phyloP scores from a whole-genome alignment of 92 coral and sea anemone species.

The Siderastrea radians region DNA sequence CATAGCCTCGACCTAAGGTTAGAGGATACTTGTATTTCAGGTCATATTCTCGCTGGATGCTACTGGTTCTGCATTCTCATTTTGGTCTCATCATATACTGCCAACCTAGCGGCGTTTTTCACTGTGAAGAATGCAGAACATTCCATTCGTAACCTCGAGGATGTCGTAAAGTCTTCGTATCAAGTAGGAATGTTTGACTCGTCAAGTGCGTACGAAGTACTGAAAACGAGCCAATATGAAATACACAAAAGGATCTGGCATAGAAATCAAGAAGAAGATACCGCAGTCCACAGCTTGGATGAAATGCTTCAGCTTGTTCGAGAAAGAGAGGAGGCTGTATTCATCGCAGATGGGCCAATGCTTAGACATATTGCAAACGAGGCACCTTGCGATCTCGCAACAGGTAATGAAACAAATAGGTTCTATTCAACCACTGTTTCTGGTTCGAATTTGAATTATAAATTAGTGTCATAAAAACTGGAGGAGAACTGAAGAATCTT shows the following conservation, averaged over 20 bases:
- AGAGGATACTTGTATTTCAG: neutral
- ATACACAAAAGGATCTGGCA: slow-evolving; percentile 48
- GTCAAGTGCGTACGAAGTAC: slow-evolving; percentile 18
- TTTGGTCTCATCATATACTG: slow-evolving; percentile 75
- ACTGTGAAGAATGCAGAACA: slow-evolving; percentile 57
- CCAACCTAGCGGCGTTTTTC: slow-evolving; percentile 75
- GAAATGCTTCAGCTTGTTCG: slow-evolving; percentile 22
- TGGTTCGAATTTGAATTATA: too few species aligned
- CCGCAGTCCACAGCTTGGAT: neutral
- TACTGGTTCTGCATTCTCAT: slow-evolving; percentile 76
- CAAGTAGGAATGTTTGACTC: slow-evolving; percentile 32
- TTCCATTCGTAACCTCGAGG: slow-evolving; percentile 51
- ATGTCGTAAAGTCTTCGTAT: slow-evolving; percentile 40
- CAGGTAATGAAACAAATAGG: slow-evolving; percentile 17
- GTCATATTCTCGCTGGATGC: slow-evolving; percentile 68
- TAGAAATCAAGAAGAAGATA: neutral
- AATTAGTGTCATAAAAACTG: too few species aligned
- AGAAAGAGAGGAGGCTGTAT: slow-evolving; percentile 40
- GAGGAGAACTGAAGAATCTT: too few species aligned
- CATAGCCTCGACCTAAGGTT: too few species aligned
- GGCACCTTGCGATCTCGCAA: slow-evolving; percentile 71
- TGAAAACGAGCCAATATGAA: slow-evolving; percentile 41
- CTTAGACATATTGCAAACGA: slow-evolving; percentile 50
- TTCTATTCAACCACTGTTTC: too few species aligned
- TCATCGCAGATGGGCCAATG: slow-evolving; percentile 70